Conservation (phyloP, 2,888 invertebrate genomes). For the Elgonia sp. region DNA sequence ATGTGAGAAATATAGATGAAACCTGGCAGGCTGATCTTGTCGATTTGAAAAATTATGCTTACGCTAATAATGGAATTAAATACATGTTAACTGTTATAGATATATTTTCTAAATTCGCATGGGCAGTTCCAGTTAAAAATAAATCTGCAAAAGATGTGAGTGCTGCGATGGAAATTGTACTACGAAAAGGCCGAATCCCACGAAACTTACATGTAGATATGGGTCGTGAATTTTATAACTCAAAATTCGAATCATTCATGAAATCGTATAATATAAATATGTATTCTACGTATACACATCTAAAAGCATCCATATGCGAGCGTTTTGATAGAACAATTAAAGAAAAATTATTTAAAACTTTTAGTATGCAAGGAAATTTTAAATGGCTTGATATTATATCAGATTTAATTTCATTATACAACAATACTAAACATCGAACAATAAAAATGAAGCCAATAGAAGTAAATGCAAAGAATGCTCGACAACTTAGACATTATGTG, state of each 20-base stretch:
- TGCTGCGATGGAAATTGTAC: not conserved
- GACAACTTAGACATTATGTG: not conserved
- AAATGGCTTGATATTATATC: slow-evolving; percentile 2
- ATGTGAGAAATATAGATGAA: not conserved
- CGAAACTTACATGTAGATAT: not conserved
- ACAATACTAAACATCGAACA: slow-evolving; percentile 7
- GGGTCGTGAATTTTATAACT: slow-evolving; percentile 5
- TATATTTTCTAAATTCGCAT: not conserved
- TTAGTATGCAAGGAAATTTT: slow-evolving; percentile 4
- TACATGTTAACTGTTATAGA: not conserved
- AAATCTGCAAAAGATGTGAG: not conserved
- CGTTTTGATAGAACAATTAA: slow-evolving; percentile 4
- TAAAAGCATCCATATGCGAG: not conserved
- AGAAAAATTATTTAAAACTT: slow-evolving; percentile 9
- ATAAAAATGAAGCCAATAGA: slow-evolving; percentile 6
- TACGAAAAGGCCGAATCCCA: not conserved
- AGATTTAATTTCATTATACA: not conserved
- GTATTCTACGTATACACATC: slow-evolving; percentile 1
- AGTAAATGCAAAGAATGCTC: not conserved
- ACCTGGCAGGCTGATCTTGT: slow-evolving; percentile 4
- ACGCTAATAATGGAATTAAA: not conserved
- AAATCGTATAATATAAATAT: slow-evolving; percentile 11
- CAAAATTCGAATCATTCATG: not conserved
- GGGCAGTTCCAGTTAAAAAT: not conserved
- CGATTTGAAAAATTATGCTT: not conserved